Evolutionary conservation across 2,797 vertebrate genomes (phyloP).

Genomic region (Xerus rutilus): DNA sequence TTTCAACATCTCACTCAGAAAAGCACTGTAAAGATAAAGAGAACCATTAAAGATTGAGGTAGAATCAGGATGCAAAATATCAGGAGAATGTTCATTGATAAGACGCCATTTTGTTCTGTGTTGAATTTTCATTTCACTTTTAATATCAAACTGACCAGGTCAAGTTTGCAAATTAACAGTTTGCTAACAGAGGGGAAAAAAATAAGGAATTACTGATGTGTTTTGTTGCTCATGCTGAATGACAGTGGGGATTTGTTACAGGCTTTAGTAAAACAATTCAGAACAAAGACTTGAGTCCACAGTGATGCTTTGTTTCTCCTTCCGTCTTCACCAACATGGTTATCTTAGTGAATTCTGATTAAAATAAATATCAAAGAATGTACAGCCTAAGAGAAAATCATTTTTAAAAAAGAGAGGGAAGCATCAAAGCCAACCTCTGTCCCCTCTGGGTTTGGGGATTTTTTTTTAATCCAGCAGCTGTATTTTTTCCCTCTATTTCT

Average conservation of each 20-base stretch:
- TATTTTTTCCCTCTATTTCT: slow-evolving; percentile 11
- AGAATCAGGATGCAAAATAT: neutral
- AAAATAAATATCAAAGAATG: slow-evolving; percentile 52
- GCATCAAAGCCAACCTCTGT: neutral
- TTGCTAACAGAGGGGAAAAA: neutral
- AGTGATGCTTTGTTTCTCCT: neutral
- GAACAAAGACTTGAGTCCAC: neutral
- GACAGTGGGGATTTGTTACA: neutral
- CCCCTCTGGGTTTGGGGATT: neutral
- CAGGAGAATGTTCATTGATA: neutral
- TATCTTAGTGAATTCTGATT: slow-evolving; percentile 50
- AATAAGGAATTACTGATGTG: neutral
- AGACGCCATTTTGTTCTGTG: slow-evolving; percentile 22
- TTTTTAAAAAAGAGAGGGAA: neutral
- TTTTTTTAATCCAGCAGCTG: neutral
- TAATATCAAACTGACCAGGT: neutral
- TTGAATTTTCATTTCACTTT: slow-evolving; percentile 32
- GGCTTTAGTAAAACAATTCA: slow-evolving; percentile 17
- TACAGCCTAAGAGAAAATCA: neutral
- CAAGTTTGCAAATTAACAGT: neutral
- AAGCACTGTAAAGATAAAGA: neutral
- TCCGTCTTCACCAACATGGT: slow-evolving; percentile 38
- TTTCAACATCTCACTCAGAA: slow-evolving; percentile 37
- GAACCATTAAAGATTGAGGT: slow-evolving; percentile 3
- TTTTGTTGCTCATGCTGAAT: neutral